These are phyloP conservation scores for Podilymbus podiceps DNA, from an alignment of 2,113 vertebrate species.

Conservation along the genomic window DNA sequence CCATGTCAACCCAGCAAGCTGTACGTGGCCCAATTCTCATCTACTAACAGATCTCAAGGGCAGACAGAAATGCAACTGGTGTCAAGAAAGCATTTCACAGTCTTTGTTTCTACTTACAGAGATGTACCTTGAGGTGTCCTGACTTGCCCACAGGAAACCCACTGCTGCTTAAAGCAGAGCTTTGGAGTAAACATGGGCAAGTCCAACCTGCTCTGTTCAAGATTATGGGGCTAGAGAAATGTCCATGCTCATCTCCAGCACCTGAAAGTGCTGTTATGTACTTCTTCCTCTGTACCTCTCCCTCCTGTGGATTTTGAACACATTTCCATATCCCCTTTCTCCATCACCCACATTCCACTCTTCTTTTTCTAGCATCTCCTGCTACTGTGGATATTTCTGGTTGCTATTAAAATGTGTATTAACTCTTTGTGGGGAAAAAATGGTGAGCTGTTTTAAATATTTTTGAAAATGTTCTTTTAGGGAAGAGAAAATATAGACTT, in stretches of 20 bases:
- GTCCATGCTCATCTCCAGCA: rapidly evolving
- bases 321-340: not conserved
- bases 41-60: not conserved
- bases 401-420: not conserved
- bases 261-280: not conserved
- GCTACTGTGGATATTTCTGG: not conserved
- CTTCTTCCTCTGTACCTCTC: not conserved
- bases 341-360: not conserved
- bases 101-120: not conserved
- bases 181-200: not conserved
- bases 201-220: not conserved
- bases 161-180: not conserved
- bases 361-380: not conserved
- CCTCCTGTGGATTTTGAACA: not conserved
- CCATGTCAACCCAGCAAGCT: not conserved
- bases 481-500: not conserved
- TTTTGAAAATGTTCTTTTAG: not conserved
- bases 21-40: rapidly evolving
- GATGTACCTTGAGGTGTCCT: not conserved
- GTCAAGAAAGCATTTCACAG: not conserved
- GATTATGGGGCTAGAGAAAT: not conserved
- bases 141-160: not conserved
- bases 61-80: not conserved
- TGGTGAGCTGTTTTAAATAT: not conserved
- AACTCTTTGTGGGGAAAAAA: not conserved